Evolutionary conservation across 2,888 invertebrate genomes (phyloP).

Genomic region (Ptilodon capucinus): DNA sequence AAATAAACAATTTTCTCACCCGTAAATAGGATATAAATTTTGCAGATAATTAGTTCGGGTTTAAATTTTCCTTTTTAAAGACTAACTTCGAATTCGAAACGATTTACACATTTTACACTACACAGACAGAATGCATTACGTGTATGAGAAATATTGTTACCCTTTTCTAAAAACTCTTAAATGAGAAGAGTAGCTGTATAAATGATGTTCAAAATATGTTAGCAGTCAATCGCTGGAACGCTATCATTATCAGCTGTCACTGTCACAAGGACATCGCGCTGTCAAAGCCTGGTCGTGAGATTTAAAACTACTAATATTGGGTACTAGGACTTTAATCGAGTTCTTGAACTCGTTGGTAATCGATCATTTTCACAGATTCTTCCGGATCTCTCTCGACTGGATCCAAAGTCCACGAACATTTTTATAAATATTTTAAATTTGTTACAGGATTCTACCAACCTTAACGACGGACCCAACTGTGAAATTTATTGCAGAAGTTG

Average conservation of each 20-base stretch:
- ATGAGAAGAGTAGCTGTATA: neutral
- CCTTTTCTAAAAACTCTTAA: neutral
- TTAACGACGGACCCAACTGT: slow-evolving; percentile 95
- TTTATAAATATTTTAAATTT: slow-evolving; percentile 12
- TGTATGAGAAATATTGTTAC: too few relatives aligned
- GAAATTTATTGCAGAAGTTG: slow-evolving; percentile 97
- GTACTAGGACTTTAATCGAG: too few relatives aligned
- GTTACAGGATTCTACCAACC: slow-evolving; percentile 91
- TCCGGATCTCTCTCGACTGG: too few relatives aligned
- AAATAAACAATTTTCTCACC: neutral
- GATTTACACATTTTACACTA: neutral
- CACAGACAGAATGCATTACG: neutral
- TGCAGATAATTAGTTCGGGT: neutral
- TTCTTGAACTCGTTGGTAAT: too few relatives aligned
- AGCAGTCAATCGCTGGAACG: neutral
- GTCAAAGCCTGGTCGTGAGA: neutral
- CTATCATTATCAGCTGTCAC: neutral
- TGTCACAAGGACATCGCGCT: neutral
- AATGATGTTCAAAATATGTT: neutral
- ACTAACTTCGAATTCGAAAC: too few relatives aligned
- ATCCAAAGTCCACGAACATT: neutral
- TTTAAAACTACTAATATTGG: neutral
- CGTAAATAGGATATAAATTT: slow-evolving; percentile 3
- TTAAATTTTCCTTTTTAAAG: neutral
- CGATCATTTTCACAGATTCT: too few relatives aligned